Evolutionary conservation across 2,797 vertebrate genomes (phyloP), one percentile per base, ranked within the genome.

Genomic region (Eulemur albifrons): DNA sequence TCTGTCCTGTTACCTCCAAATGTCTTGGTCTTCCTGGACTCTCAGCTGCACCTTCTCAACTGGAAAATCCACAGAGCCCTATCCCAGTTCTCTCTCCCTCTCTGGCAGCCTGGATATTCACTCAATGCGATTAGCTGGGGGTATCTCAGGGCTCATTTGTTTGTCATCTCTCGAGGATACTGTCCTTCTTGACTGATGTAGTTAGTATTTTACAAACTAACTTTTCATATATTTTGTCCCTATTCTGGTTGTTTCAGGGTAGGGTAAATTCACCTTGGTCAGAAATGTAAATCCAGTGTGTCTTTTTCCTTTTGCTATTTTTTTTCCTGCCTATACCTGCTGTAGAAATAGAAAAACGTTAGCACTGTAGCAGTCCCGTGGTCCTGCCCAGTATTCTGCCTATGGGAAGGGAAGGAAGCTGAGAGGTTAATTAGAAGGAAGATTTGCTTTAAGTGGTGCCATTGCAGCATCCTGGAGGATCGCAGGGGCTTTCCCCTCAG

Each of bases 341-440:
- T 96, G 40, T 86, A 43, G 88, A 86, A 92, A 61, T 93, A 97
- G 94, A 97, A 97, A 97, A 97, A 93, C 86, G 80, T 61, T 81
- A 94, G 89, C 95, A 96, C 88, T 95, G 80, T 93, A 97, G 96
- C 38, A 94, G 96, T 57, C 73, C 95, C 93, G 63, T 61, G 91
- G 84, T 27, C 92, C 93, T 96, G 72, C 59, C 88, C 94, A 86
- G 75, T 95, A 96, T 96, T 97, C 94, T 93, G 88, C 89, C 40
- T 0, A 0, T 59, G 95, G 87, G 43, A 72, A 73, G 14, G 15
- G 10, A 25, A 93, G 63, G 76, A 92, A 72, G 43, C 15, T 43
- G 67, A 73, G 43, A 76, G 21, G 14, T 81, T 40, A 59, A 40
- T 59, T 25, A 48, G 82, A 87, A 93, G 45, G 67, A 77, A 67